phyloP scores from a whole-genome alignment of 2,113 vertebrate genomes.

The Bubalus kerabau region DNA sequence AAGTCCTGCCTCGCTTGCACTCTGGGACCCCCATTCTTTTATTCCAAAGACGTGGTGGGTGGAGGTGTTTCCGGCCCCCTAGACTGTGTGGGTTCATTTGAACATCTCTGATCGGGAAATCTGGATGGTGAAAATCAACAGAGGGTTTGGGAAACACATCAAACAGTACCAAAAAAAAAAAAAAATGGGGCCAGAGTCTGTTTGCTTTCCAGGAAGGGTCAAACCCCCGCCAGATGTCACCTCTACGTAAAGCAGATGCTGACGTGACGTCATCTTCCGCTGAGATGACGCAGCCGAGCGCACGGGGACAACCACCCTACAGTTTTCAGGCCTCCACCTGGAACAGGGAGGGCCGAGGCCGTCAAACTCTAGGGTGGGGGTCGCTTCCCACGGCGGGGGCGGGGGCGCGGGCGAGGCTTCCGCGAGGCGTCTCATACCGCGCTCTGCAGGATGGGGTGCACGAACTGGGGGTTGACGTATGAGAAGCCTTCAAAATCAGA shows the following conservation, averaged over 20 bases:
- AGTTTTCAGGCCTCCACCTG: slow-evolving; percentile 71
- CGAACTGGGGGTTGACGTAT: slow-evolving; percentile 93
- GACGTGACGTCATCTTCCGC: slow-evolving; percentile 27
- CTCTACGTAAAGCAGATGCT: slow-evolving; percentile 53
- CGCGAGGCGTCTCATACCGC: slow-evolving; percentile 84
- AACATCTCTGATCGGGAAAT: not conserved
- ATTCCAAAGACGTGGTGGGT: not conserved
- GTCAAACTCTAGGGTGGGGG: slow-evolving; percentile 75
- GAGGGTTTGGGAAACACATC: slow-evolving; percentile 54
- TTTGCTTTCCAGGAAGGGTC: slow-evolving; percentile 41
- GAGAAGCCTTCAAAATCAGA: slow-evolving; percentile 98
- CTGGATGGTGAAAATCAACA: not conserved
- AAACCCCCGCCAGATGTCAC: slow-evolving; percentile 51
- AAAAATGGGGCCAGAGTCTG: not conserved
- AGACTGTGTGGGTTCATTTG: not conserved
- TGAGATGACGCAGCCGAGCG: slow-evolving; percentile 53
- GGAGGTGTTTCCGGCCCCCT: not conserved
- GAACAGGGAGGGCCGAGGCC: slow-evolving; percentile 70
- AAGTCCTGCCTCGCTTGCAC: not conserved
- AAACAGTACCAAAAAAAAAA: slow-evolving; percentile 72
- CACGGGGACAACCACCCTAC: slow-evolving; percentile 68
- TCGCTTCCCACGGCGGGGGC: not conserved
- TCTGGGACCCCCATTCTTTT: not conserved
- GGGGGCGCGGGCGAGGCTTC: not conserved
- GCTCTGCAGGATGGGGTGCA: slow-evolving; percentile 87